Evolutionary conservation across 2,888 invertebrate species (phyloP).

Genomic region (Drosophila stalkeri): DNA sequence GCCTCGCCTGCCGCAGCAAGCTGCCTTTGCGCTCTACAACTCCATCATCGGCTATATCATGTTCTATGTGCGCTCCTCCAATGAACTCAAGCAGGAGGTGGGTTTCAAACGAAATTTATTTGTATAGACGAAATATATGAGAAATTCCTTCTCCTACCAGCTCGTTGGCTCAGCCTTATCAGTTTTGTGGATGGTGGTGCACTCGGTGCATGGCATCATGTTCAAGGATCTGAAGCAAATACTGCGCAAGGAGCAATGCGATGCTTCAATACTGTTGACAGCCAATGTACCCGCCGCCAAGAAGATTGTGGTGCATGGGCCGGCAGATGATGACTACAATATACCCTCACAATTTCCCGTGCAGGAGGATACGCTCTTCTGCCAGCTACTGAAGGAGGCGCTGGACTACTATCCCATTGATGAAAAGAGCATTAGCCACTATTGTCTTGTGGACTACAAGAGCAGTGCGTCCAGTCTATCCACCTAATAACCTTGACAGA

Average conservation of each 20-base stretch:
- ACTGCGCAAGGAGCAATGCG: constrained; percentile 98
- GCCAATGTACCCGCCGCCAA: constrained; percentile 99
- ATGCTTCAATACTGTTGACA: constrained; percentile 97
- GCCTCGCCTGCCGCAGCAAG: constrained; percentile 97
- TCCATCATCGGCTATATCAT: constrained; percentile 99
- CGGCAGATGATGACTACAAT: constrained; percentile 92
- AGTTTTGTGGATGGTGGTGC: constrained; percentile 99
- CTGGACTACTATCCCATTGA: constrained; percentile 99
- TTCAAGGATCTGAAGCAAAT: constrained; percentile 99
- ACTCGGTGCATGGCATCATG: constrained; percentile 99
- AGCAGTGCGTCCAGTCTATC: constrained; percentile 90
- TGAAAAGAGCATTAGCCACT: constrained; percentile 93
- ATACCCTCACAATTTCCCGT: constrained; percentile 99
- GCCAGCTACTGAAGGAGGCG: constrained; percentile 96
- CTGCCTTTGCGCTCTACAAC: constrained; percentile 98
- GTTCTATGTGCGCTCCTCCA: constrained; percentile 99
- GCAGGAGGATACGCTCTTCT: constrained; percentile 98
- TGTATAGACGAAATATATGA: background rate
- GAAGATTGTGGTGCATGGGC: constrained; percentile 98
- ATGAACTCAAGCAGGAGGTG: constrained; percentile 95
- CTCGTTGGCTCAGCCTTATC: constrained; percentile 97
- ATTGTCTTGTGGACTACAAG: constrained; percentile 98
- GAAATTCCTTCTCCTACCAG: constrained; percentile 46
- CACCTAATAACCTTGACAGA: too few relatives aligned
- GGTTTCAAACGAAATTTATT: background rate